Conservation (phyloP, 2,113 vertebrate species). For the Mesitornis unicolor region DNA sequence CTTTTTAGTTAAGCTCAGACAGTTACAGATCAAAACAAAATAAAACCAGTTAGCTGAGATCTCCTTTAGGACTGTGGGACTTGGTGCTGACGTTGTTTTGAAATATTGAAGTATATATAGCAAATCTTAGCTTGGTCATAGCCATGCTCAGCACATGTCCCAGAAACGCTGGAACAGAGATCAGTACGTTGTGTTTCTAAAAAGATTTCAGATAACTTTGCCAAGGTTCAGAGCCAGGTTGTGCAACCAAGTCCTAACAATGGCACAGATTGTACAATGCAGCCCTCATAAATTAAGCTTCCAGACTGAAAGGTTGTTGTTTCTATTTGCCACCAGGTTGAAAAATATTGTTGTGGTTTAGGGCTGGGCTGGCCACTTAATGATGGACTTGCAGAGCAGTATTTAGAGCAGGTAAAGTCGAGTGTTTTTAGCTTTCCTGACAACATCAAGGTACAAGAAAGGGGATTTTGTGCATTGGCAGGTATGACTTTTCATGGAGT, state of each 20-base stretch:
- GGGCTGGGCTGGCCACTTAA: no score
- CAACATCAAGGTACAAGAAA: not conserved
- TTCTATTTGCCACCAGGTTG: not conserved
- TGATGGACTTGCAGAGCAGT: not conserved
- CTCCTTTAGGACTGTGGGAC: accelerated
- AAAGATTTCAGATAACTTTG: not conserved
- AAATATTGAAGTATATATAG: not conserved
- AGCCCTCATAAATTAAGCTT: not conserved
- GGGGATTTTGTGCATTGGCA: not conserved
- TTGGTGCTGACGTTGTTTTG: not conserved
- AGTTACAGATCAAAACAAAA: not conserved
- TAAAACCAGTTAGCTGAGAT: not conserved
- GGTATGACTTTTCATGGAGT: not conserved
- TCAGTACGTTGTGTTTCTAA: not conserved
- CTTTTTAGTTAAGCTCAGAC: not conserved
- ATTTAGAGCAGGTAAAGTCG: not conserved
- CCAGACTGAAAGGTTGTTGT: not conserved
- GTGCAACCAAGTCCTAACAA: not conserved
- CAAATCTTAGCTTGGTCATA: not conserved
- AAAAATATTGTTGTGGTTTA: no score
- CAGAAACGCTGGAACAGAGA: not conserved
- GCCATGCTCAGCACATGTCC: not conserved
- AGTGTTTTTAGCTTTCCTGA: not conserved
- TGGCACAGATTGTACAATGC: not conserved
- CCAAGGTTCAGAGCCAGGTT: not conserved